Evolutionary conservation across 2,797 vertebrate species (phyloP).

Genomic region (Chiloscyllium punctatum): DNA sequence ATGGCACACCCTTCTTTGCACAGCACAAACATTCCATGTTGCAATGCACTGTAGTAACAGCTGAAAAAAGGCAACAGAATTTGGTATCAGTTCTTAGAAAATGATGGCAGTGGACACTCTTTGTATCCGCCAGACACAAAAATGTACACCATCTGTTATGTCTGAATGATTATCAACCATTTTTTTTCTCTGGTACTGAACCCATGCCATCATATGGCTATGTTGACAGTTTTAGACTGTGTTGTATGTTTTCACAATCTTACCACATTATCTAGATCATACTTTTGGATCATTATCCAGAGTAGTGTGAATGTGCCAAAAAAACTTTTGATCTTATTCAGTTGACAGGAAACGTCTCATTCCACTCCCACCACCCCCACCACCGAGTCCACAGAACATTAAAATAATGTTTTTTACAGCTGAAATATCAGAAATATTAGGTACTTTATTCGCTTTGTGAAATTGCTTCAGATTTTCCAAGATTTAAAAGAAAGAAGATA

Average conservation of each 20-base stretch:
- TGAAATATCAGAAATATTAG: neutral
- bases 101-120: neutral
- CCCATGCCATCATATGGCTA: neutral
- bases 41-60: neutral
- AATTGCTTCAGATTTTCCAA: neutral
- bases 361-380: neutral
- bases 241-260: neutral
- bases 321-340: neutral
- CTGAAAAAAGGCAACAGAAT: neutral
- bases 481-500: neutral
- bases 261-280: neutral
- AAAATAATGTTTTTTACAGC: neutral
- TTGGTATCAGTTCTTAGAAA: neutral
- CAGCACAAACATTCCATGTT: neutral
- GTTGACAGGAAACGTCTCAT: neutral
- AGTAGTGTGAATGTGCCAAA: neutral
- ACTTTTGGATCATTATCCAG: neutral
- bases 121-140: neutral
- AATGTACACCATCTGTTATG: neutral
- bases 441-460: neutral
- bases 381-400: neutral
- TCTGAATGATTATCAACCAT: neutral
- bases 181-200: neutral
- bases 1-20: neutral
- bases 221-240: neutral